Evolutionary conservation across 2,888 invertebrate genomes (phyloP).

Genomic region (Stenodema calcarata): DNA sequence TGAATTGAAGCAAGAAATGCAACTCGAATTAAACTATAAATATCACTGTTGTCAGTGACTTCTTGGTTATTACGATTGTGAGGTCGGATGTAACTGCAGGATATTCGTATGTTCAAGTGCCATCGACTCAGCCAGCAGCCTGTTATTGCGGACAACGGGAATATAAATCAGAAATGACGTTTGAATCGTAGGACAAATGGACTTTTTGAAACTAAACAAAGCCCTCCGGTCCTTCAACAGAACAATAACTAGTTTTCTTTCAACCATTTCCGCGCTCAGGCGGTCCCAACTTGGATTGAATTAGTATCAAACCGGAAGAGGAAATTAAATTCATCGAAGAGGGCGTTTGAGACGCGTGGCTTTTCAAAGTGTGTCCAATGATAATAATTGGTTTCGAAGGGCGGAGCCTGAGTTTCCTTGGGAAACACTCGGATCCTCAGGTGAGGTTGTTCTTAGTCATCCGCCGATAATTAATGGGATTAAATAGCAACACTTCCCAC

Average conservation of each 20-base stretch:
- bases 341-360: constrained; percentile 14
- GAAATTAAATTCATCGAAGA: not conserved
- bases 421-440: not conserved
- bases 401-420: not conserved
- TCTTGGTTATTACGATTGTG: no score
- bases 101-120: no score
- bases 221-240: not conserved
- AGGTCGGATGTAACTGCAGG: no score
- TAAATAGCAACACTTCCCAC: not conserved
- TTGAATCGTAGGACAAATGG: not conserved
- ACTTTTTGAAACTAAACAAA: not conserved
- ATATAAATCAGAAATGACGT: not conserved
- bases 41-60: no score
- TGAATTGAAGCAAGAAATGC: no score
- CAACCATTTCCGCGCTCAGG: not conserved
- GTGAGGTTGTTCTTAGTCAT: not conserved
- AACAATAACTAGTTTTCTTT: not conserved
- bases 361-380: constrained; percentile 23
- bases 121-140: no score
- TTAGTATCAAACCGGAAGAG: not conserved
- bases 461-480: not conserved
- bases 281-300: not conserved
- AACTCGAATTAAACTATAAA: no score
- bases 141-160: no score
- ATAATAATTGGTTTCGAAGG: constrained; percentile 1